Conservation (phyloP, 2,888 invertebrate species). For the Rhagonycha lutea region DNA sequence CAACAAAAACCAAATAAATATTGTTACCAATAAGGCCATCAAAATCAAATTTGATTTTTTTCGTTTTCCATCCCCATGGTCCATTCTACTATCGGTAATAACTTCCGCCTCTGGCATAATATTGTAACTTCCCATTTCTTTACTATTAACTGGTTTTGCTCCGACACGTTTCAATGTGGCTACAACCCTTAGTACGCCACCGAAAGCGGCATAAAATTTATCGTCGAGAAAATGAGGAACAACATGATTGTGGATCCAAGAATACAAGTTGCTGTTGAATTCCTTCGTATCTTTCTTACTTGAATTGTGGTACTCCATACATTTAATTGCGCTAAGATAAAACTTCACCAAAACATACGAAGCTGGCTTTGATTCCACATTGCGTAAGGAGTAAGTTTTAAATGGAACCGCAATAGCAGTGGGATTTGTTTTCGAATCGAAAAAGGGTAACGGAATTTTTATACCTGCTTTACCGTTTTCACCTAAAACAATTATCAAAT, state of each 20-base stretch:
- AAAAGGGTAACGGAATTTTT: slow-evolving; percentile 61
- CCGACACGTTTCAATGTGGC: slow-evolving; percentile 47
- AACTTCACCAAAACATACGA: slow-evolving; percentile 58
- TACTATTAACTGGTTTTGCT: slow-evolving; percentile 8
- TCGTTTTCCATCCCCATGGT: neutral
- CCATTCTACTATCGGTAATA: slow-evolving; percentile 25
- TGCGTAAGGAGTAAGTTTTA: slow-evolving; percentile 58
- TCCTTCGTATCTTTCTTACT: slow-evolving; percentile 46
- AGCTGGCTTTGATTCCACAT: slow-evolving; percentile 53
- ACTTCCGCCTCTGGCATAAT: slow-evolving; percentile 37
- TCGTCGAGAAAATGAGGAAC: slow-evolving; percentile 63
- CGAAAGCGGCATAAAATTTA: slow-evolving; percentile 61
- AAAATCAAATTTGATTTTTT: slow-evolving; percentile 36
- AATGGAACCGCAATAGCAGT: slow-evolving; percentile 67
- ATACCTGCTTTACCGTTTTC: slow-evolving; percentile 16
- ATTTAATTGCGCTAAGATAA: slow-evolving; percentile 57
- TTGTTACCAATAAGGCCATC: slow-evolving; percentile 45
- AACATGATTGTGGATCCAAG: slow-evolving; percentile 59
- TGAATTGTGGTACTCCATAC: slow-evolving; percentile 54
- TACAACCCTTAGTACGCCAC: slow-evolving; percentile 51
- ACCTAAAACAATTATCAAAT: neutral
- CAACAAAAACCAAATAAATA: slow-evolving; percentile 51
- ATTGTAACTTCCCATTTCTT: slow-evolving; percentile 36
- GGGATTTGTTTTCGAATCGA: slow-evolving; percentile 60
- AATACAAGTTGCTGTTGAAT: slow-evolving; percentile 60